These are phyloP conservation scores for Macrophya alboannulata DNA, from an alignment of 2,888 invertebrate genomes.

Conservation along the genomic window DNA sequence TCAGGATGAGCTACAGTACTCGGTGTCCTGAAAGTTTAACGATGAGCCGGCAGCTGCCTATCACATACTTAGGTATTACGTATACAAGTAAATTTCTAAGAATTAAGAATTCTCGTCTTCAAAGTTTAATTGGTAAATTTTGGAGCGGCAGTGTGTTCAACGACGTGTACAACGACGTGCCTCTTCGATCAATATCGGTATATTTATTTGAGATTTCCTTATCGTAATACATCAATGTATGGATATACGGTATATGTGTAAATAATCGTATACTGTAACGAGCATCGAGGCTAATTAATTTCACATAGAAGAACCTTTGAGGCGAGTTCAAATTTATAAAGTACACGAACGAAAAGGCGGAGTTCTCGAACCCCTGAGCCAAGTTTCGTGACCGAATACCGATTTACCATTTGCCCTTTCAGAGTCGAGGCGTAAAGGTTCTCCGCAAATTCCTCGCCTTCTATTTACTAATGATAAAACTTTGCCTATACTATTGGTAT, in stretches of 20 bases:
- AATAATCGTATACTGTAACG: background rate
- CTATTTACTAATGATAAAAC: conserved; percentile 43
- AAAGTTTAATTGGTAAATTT: background rate
- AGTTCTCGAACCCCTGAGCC: background rate
- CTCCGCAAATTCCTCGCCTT: conserved; percentile 20
- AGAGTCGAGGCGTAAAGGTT: conserved; percentile 5
- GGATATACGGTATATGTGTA: background rate
- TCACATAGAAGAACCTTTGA: conserved; percentile 18
- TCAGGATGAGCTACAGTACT: conserved; percentile 1
- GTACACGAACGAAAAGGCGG: conserved; percentile 23
- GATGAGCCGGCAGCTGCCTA: background rate
- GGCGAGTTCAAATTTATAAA: background rate
- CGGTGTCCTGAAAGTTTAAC: conserved; percentile 13
- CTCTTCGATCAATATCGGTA: background rate
- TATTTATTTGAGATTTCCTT: background rate
- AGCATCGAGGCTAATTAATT: conserved; percentile 22
- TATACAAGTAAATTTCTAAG: background rate
- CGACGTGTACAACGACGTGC: background rate
- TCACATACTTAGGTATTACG: background rate
- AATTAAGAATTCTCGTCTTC: background rate
- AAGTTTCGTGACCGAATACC: conserved; percentile 37
- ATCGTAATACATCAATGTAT: background rate
- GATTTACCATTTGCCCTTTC: conserved; percentile 17
- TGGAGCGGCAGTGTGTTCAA: background rate
- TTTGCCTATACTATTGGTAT: background rate